Conservation (phyloP, 2,113 vertebrate species). For the Myodes glareolus region DNA sequence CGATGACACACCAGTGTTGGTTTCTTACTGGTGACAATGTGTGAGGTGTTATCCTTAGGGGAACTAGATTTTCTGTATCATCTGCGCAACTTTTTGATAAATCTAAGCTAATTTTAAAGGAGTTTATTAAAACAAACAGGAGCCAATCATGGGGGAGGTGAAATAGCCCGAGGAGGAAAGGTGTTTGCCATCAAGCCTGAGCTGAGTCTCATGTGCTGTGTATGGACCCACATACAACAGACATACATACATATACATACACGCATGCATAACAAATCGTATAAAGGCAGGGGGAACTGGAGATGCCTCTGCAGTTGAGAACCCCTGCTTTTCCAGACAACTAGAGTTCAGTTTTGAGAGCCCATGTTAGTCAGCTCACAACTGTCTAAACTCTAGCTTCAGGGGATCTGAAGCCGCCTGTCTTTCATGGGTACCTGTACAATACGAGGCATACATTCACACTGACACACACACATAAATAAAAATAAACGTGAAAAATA, state of each 20-base stretch:
- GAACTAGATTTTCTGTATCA: not conserved
- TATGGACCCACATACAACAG: not conserved
- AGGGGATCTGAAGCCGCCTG: not conserved
- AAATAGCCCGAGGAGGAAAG: not conserved
- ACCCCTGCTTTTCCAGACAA: not conserved
- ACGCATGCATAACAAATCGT: not conserved
- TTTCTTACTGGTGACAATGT: conserved; percentile 23
- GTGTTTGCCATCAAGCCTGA: not conserved
- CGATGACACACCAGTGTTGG: not conserved
- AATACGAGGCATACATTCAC: not conserved
- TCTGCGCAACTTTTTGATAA: conserved; percentile 9
- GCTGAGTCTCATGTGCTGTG: not conserved
- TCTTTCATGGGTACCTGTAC: not conserved
- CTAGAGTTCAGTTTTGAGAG: not conserved
- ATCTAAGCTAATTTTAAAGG: conserved; percentile 39
- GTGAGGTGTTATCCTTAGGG: conserved; percentile 1
- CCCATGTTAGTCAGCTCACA: not conserved
- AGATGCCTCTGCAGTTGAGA: not conserved
- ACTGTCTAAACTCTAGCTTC: not conserved
- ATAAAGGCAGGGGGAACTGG: not conserved
- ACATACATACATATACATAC: not conserved
- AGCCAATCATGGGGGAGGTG: not conserved
- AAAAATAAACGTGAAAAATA: not conserved
- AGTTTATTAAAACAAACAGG: conserved; percentile 31
- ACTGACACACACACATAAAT: not conserved